Base-by-base conservation (phyloP, 2,888 invertebrate genomes). In the Hermodice carunculata region DNA sequence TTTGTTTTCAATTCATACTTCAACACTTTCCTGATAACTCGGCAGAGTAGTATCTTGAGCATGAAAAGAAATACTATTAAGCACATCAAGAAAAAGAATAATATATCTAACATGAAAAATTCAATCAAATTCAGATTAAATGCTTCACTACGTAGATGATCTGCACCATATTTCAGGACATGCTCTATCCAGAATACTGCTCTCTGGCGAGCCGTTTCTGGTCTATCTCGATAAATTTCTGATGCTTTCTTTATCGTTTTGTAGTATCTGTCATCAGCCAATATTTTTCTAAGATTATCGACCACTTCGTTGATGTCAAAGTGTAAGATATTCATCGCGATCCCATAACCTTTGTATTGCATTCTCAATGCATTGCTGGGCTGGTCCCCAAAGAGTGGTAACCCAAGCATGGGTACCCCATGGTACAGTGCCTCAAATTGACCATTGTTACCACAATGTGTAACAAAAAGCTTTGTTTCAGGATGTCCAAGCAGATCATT, bases 181-280 rank as follows among this genome's bases (percentile, higher is more conserved):
- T 77, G 75, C 52, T 77, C 77, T 19, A 78, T 60, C 76, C 76
- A 77, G 37, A 58, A 74, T 6, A 71, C 74, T 6, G 75, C 77
- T 40, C 71, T 64, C 29, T 74, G 63, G 26, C 46, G 31, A 2
- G 79, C 74, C 31, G 59, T 64, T 31, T 62, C 44, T 42, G 58
- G 58, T 24, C 67, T 44, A 26, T 54, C 53, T 5, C 61, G 54
- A 26, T 70, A 70, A 24, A 76, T 68, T 31, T 31, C 24, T 1
- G 76, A 69, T 14, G 69, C 73, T 22, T 42, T 58, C 26, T 60
- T 49, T 11, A 76, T 72, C 1, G 62, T 73, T 2, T 62, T 26
- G 43, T 26, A 48, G 37, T 67, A 76, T 1, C 28, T 58, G 8
- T 49, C 24, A 57, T 74, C 70, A 1, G 17, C n/a, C 2, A 71